Conservation (phyloP, 92 coral and sea anemone genomes). For the Scolanthus callimorphus region DNA sequence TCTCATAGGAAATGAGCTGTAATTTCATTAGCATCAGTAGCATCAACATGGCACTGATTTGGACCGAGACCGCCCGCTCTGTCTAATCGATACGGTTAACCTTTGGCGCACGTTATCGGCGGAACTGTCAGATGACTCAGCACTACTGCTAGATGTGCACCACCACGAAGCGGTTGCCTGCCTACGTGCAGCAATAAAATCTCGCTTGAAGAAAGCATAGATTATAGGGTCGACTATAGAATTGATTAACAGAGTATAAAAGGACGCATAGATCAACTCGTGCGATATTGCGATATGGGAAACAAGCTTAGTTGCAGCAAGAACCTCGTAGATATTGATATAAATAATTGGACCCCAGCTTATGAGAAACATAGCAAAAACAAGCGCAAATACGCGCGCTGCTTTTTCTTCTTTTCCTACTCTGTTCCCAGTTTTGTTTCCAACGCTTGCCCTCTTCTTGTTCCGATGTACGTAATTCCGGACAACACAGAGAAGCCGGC, state of each 20-base stretch:
- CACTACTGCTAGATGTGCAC: background rate
- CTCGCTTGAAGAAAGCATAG: slow-evolving; percentile 70
- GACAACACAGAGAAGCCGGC: slow-evolving; percentile 49
- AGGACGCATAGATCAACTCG: slow-evolving; percentile 56
- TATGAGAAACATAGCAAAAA: slow-evolving; percentile 61
- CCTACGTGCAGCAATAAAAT: slow-evolving; percentile 48
- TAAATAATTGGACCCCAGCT: slow-evolving; percentile 83
- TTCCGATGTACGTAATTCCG: slow-evolving; percentile 48
- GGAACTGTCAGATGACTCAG: background rate
- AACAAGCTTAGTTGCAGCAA: slow-evolving; percentile 33
- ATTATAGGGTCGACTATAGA: slow-evolving; percentile 72
- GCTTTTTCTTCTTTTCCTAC: slow-evolving; percentile 88
- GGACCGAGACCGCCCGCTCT: background rate
- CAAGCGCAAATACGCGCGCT: slow-evolving; percentile 67
- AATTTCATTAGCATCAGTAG: no score
- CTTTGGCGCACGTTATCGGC: background rate
- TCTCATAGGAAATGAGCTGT: no score
- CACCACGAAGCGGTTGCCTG: background rate
- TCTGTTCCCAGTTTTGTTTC: slow-evolving; percentile 53
- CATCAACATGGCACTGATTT: background rate
- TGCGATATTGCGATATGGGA: no score
- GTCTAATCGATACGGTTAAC: background rate
- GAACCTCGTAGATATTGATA: slow-evolving; percentile 65
- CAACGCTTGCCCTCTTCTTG: slow-evolving; percentile 36
- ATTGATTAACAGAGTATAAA: slow-evolving; percentile 64